phyloP scores from a whole-genome alignment of 92 coral and sea anemone species.

The Paramuricea clavata region DNA sequence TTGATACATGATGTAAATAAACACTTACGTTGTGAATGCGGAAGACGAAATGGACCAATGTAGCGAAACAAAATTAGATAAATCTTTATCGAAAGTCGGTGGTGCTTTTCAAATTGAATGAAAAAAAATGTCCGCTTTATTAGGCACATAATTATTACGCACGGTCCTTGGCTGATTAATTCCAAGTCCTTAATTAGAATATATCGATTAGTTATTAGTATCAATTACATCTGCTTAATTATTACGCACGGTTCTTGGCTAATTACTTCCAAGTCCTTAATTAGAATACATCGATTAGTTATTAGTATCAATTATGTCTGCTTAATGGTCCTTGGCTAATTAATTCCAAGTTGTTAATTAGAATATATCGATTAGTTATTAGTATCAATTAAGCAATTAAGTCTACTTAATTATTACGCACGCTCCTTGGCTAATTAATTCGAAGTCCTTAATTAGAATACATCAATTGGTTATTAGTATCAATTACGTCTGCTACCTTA shows the following conservation, averaged over 20 bases:
- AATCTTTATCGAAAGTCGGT: too few relatives aligned
- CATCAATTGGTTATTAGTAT: background rate
- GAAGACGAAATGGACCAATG: too few relatives aligned
- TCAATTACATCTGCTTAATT: background rate
- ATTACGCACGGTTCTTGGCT: slow-evolving; percentile 11
- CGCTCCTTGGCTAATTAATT: slow-evolving; percentile 5
- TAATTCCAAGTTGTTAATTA: slow-evolving; percentile 2
- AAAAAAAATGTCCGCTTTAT: too few relatives aligned
- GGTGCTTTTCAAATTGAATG: too few relatives aligned
- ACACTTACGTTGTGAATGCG: too few relatives aligned
- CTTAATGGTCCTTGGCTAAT: slow-evolving; percentile 10
- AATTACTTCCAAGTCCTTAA: slow-evolving; percentile 7
- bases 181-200: slow-evolving; percentile 13
- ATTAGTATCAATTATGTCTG: slow-evolving; percentile 5
- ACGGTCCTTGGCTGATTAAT: slow-evolving; percentile 7
- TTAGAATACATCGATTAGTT: background rate
- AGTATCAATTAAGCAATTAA: background rate
- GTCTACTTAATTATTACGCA: slow-evolving; percentile 3
- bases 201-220: background rate
- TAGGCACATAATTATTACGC: background rate
- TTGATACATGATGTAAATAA: too few relatives aligned
- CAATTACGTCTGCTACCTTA: slow-evolving; percentile 18
- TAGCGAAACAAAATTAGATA: too few relatives aligned
- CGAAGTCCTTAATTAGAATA: slow-evolving; percentile 9
- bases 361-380: background rate